Percentiles rank a stretch among this genome's conserved stretches.
Evolutionary conservation across 2,888 invertebrate genomes (phyloP).

Genomic region (Drosophila glabriapex): DNA sequence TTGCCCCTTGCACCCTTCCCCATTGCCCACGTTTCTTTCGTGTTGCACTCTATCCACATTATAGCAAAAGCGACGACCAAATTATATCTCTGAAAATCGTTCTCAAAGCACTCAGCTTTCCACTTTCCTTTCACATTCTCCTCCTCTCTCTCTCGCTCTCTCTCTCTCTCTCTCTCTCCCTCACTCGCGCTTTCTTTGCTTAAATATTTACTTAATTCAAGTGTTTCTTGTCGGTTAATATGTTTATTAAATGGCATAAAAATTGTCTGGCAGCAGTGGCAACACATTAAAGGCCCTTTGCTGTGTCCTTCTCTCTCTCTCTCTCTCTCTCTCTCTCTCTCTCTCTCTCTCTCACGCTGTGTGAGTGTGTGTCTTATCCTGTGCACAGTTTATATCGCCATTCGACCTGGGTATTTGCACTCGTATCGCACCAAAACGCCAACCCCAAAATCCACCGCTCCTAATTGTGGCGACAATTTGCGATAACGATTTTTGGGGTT

Average conservation of each 20-base stretch:
- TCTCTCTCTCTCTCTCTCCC: neutral
- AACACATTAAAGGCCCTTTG: conserved; percentile 21
- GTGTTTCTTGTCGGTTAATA: conserved; percentile 25
- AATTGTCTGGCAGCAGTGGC: conserved; percentile 27
- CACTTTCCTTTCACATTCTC: neutral
- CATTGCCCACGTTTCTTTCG: neutral
- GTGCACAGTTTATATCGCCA: conserved; percentile 20
- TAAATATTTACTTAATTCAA: conserved; percentile 56
- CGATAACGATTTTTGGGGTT: conserved; percentile 57
- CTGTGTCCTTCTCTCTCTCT: neutral
- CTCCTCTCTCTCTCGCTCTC: neutral
- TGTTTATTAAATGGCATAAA: conserved; percentile 47
- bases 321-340: neutral
- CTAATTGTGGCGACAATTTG: conserved; percentile 64
- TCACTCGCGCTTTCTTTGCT: neutral
- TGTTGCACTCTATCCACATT: neutral
- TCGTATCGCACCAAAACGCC: too few species aligned
- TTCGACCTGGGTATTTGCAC: conserved; percentile 9
- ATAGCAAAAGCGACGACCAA: conserved; percentile 15
- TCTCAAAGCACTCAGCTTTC: conserved; percentile 16
- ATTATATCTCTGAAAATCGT: conserved; percentile 8
- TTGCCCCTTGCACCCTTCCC: neutral
- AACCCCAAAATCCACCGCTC: conserved; percentile 12
- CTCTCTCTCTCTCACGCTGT: too few species aligned
- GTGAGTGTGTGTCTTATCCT: conserved; percentile 5